phyloP scores from a whole-genome alignment of 2,797 vertebrate species.

The Halcyon leucocephala region DNA sequence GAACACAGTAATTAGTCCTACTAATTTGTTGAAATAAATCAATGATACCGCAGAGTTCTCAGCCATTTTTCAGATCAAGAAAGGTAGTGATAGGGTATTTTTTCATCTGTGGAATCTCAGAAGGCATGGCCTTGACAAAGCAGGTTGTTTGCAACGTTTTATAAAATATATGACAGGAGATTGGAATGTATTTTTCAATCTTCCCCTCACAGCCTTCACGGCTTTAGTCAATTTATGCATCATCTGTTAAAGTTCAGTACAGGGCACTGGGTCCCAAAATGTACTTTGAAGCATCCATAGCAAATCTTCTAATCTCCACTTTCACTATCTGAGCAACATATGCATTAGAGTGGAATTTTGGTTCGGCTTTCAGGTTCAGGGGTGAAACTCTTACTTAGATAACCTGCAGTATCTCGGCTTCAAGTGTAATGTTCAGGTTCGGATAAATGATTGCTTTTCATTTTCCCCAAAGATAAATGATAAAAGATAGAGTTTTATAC shows the following conservation, averaged over 20 bases:
- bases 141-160: background rate
- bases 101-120: slow-evolving; percentile 8
- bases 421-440: slow-evolving; percentile 30
- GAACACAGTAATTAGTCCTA: background rate
- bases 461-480: slow-evolving; percentile 7
- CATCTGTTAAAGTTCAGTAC: slow-evolving; percentile 29
- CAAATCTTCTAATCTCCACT: slow-evolving; percentile 48
- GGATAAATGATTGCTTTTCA: slow-evolving; percentile 58
- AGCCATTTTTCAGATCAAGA: background rate
- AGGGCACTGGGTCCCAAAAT: slow-evolving; percentile 36
- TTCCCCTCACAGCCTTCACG: background rate
- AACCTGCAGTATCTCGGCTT: slow-evolving; percentile 40
- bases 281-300: slow-evolving; percentile 42
- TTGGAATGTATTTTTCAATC: slow-evolving; percentile 27
- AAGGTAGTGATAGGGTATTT: background rate
- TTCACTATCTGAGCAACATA: slow-evolving; percentile 20
- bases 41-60: background rate
- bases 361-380: slow-evolving; percentile 12
- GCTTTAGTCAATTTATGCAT: slow-evolving; percentile 54
- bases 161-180: background rate
- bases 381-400: slow-evolving; percentile 32
- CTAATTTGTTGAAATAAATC: slow-evolving; percentile 12
- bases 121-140: slow-evolving; percentile 14
- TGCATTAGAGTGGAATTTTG: slow-evolving; percentile 39
- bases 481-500: slow-evolving; percentile 19